Evolutionary conservation across 2,888 invertebrate genomes (phyloP).

Genomic region (Tetragonisca angustula): DNA sequence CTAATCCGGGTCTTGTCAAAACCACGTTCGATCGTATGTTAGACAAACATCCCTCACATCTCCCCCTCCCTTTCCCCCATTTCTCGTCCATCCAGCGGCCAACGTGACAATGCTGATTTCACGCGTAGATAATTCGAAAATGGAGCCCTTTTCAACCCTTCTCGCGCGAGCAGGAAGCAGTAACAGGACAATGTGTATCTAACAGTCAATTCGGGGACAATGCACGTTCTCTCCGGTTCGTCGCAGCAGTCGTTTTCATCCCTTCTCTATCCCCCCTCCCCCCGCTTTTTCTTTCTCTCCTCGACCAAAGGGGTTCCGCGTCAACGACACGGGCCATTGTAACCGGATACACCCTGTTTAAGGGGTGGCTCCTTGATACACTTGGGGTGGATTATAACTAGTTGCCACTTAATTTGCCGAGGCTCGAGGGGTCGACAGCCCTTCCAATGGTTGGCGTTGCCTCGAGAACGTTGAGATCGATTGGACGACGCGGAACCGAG

Average conservation of each 20-base stretch:
- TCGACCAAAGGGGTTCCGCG: conserved; percentile 45
- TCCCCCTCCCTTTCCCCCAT: too few species aligned
- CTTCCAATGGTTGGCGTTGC: background rate
- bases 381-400: conserved; percentile 74
- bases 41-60: conserved; percentile 70
- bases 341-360: conserved; percentile 77
- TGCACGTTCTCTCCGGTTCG: conserved; percentile 53
- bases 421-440: conserved; percentile 47
- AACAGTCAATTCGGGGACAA: conserved; percentile 80
- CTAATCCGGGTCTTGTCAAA: conserved; percentile 81
- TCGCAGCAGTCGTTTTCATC: conserved; percentile 26
- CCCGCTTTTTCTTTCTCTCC: conserved; percentile 11
- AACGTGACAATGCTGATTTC: conserved; percentile 78
- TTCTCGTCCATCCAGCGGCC: background rate
- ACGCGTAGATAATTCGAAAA: conserved; percentile 78
- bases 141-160: conserved; percentile 73
- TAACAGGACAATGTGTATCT: conserved; percentile 63
- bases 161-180: conserved; percentile 49
- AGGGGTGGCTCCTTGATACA: conserved; percentile 69
- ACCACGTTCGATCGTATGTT: conserved; percentile 72
- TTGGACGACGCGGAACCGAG: background rate
- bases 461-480: conserved; percentile 29
- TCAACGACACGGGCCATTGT: conserved; percentile 74
- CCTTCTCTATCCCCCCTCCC: background rate
- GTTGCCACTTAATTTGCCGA: conserved; percentile 82